These are phyloP conservation scores for Natrix natrix DNA, from an alignment of 2,797 vertebrate species.

Conservation along the genomic window DNA sequence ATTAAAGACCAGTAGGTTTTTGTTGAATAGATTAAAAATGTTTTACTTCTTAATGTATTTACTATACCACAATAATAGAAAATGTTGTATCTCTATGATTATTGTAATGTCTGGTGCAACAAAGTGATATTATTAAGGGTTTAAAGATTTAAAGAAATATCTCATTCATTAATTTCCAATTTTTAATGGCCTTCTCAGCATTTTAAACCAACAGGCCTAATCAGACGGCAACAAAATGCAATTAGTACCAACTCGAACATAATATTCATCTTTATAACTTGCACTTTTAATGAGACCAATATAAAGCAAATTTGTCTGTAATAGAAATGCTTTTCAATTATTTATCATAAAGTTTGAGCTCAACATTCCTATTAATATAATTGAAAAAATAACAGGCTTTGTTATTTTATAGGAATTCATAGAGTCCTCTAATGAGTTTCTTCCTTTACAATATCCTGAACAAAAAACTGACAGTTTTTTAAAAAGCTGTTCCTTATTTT, in stretches of 20 bases:
- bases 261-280: slow-evolving; percentile 47
- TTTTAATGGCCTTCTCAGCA: slow-evolving; percentile 47
- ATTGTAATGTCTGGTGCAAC: background rate
- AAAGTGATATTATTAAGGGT: slow-evolving; percentile 30
- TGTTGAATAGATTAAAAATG: background rate
- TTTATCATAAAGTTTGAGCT: slow-evolving; percentile 17
- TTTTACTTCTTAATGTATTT: slow-evolving; percentile 1
- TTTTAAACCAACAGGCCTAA: slow-evolving; percentile 56
- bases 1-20: background rate
- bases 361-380: slow-evolving; percentile 1
- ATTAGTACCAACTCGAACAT: slow-evolving; percentile 50
- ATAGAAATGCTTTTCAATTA: slow-evolving; percentile 26
- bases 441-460: background rate
- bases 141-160: slow-evolving; percentile 47
- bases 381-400: slow-evolving; percentile 8
- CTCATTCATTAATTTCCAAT: slow-evolving; percentile 50
- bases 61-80: slow-evolving; percentile 5
- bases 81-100: slow-evolving; percentile 5
- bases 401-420: background rate
- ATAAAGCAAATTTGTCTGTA: slow-evolving; percentile 38
- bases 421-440: background rate
- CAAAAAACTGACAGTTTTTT: background rate
- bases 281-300: slow-evolving; percentile 49
- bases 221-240: slow-evolving; percentile 57
- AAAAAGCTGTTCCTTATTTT: background rate